These are phyloP conservation scores for Idris sp. DNA, from an alignment of 1,140 invertebrate genomes.

Conservation along the genomic window DNA sequence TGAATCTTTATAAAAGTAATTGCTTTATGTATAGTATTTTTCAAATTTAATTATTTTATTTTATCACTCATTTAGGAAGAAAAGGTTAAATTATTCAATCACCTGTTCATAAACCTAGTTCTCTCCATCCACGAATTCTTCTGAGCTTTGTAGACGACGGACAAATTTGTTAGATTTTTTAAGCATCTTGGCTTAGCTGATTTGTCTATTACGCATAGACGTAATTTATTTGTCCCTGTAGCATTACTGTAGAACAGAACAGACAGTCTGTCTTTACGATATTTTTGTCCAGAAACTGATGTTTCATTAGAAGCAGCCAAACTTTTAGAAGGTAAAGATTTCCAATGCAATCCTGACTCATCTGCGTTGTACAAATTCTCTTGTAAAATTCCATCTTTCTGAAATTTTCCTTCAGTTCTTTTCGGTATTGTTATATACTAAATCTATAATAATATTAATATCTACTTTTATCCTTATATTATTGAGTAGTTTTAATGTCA, in stretches of 20 bases:
- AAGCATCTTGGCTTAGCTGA: conserved; percentile 64
- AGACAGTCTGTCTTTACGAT: conserved; percentile 36
- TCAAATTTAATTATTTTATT: no score
- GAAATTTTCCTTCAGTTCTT: no score
- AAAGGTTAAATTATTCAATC: conserved; percentile 1
- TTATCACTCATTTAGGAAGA: no score
- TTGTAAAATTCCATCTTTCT: no score
- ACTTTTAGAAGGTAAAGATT: not conserved
- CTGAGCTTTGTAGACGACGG: conserved; percentile 40
- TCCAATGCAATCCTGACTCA: conserved; percentile 3
- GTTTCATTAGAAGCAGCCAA: not conserved
- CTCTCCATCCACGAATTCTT: conserved; percentile 51
- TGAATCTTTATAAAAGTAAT: no score
- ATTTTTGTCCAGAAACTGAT: conserved; percentile 2
- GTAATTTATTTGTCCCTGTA: conserved; percentile 7
- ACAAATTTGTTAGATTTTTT: conserved; percentile 46
- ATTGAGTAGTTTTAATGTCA: no score
- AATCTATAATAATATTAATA: no score
- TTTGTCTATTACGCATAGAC: conserved; percentile 50
- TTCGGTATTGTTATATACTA: no score
- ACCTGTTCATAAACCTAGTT: conserved; percentile 29
- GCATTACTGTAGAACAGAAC: conserved; percentile 15
- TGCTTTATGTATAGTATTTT: no score
- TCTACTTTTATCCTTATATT: no score
- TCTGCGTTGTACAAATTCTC: conserved; percentile 3